Conservation (phyloP, 2,888 invertebrate genomes). For the Keiferia lycopersicella region DNA sequence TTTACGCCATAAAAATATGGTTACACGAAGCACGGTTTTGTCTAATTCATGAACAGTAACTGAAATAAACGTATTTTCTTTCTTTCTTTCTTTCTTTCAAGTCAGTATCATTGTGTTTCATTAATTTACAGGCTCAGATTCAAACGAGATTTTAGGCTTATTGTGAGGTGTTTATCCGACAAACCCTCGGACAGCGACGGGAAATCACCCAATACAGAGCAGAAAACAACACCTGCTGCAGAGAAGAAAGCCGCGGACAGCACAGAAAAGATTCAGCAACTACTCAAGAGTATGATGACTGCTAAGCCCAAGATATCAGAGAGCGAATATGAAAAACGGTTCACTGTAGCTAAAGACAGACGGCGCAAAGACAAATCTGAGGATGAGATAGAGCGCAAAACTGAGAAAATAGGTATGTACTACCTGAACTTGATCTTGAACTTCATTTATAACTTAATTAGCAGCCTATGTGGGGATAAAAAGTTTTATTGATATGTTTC, state of each 20-base stretch:
- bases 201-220: constrained; percentile 43
- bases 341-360: constrained; percentile 53
- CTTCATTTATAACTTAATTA: too few relatives aligned
- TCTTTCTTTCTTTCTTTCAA: too few relatives aligned
- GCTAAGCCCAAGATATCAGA: constrained; percentile 62
- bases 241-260: constrained; percentile 48
- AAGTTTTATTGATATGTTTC: too few relatives aligned
- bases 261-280: constrained; percentile 68
- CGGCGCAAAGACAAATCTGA: constrained; percentile 46
- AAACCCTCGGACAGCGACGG: constrained; percentile 58
- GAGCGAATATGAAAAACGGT: constrained; percentile 61
- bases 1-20: neutral
- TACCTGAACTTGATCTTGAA: too few relatives aligned
- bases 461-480: too few relatives aligned
- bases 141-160: constrained; percentile 49
- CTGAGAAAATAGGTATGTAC: constrained; percentile 63
- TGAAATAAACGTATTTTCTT: too few relatives aligned
- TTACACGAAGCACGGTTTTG: neutral
- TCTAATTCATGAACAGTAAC: neutral
- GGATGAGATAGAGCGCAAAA: constrained; percentile 57
- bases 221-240: constrained; percentile 25
- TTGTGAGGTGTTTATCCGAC: constrained; percentile 55
- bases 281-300: constrained; percentile 69
- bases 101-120: constrained; percentile 21
- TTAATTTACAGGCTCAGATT: constrained; percentile 38